A percentile compares a stretch with the other conserved stretches of the same genome.
Conservation (phyloP, 2,888 invertebrate genomes). For the Pandemis corylana region DNA sequence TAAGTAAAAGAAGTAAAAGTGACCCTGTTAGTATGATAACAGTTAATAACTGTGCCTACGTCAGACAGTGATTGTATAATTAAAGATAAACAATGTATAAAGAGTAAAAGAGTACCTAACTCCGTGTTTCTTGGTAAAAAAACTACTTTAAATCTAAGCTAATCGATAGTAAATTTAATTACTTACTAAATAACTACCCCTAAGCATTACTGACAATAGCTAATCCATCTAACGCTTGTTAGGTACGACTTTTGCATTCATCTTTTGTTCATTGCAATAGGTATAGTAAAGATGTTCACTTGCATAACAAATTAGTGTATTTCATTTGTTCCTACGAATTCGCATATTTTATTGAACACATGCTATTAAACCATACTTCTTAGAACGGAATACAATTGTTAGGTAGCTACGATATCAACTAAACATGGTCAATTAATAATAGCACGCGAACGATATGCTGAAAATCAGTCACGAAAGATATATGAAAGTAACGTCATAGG, state of each 20-base stretch:
- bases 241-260: neutral
- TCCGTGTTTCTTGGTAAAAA: neutral
- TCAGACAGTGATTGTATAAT: neutral
- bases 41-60: neutral
- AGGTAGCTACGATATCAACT: neutral
- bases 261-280: too few species aligned
- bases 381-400: neutral
- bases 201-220: too few species aligned
- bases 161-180: too few species aligned
- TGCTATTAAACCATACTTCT: neutral
- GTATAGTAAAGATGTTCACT: too few species aligned
- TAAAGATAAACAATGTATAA: constrained; percentile 1
- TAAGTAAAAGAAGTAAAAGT: neutral
- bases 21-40: constrained; percentile 2
- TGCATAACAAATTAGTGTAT: too few species aligned
- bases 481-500: constrained; percentile 10
- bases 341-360: too few species aligned
- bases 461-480: constrained; percentile 11
- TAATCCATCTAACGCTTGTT: too few species aligned
- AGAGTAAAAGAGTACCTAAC: neutral
- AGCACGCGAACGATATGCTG: neutral
- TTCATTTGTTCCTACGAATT: too few species aligned
- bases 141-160: too few species aligned
- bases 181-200: too few species aligned
- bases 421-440: constrained; percentile 19